Evolutionary conservation across 2,888 invertebrate genomes (phyloP).

Genomic region (Eupithecia exiguata): DNA sequence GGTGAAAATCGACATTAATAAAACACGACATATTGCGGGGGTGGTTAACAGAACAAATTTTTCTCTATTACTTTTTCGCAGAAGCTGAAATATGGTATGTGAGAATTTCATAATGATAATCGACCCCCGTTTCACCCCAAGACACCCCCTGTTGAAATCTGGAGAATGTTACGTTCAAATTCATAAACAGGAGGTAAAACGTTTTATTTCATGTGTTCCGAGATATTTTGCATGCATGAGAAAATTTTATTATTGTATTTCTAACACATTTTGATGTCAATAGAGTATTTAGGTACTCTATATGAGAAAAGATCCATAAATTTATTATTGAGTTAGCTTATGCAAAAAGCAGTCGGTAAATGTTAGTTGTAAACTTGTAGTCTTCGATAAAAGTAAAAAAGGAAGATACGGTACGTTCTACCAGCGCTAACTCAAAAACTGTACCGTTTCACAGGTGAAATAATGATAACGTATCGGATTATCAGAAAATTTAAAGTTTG

Average conservation of each 20-base stretch:
- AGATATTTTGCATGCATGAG: neutral
- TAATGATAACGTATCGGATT: too few relatives aligned
- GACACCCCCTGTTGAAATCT: neutral
- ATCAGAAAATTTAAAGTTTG: too few relatives aligned
- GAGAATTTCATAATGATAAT: conserved; percentile 13
- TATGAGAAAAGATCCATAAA: too few relatives aligned
- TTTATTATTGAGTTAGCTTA: too few relatives aligned
- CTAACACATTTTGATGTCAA: too few relatives aligned
- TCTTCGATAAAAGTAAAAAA: too few relatives aligned
- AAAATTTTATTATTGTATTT: neutral
- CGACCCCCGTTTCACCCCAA: neutral
- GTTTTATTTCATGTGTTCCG: neutral
- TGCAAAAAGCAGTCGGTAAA: too few relatives aligned
- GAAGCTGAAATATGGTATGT: conserved; percentile 1
- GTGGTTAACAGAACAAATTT: neutral
- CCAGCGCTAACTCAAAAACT: too few relatives aligned
- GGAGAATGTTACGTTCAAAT: neutral
- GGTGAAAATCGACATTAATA: neutral
- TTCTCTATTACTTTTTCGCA: conserved; percentile 11
- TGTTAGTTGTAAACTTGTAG: too few relatives aligned
- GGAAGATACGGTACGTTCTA: too few relatives aligned
- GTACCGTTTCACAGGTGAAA: too few relatives aligned
- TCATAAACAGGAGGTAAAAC: neutral
- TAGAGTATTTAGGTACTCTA: too few relatives aligned
- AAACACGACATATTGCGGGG: neutral